Evolutionary conservation across 2,888 invertebrate genomes (phyloP).

Genomic region (Ephialtes manifestator): DNA sequence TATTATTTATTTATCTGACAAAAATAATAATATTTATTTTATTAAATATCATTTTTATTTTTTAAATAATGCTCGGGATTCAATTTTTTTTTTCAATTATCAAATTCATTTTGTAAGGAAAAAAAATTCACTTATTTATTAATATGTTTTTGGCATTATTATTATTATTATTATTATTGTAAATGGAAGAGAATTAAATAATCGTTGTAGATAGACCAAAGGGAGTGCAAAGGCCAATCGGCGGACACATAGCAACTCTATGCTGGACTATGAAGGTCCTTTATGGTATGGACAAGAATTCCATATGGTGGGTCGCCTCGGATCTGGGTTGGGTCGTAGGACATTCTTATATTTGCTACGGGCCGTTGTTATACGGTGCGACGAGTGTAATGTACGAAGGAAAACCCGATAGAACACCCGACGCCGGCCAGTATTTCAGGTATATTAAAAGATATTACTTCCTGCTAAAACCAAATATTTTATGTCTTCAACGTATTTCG

Average conservation of each 20-base stretch:
- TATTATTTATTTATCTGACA: no score
- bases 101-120: not conserved
- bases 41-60: no score
- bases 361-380: conserved; percentile 93
- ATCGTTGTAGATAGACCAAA: conserved; percentile 88
- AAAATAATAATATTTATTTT: no score
- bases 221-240: conserved; percentile 95
- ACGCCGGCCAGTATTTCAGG: conserved; percentile 97
- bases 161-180: not conserved
- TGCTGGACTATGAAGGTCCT: conserved; percentile 94
- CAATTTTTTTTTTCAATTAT: no score
- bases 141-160: not conserved
- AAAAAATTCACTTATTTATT: not conserved
- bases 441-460: conserved; percentile 77
- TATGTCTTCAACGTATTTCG: not conserved
- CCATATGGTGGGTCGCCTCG: conserved; percentile 97
- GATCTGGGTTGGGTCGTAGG: conserved; percentile 97
- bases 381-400: conserved; percentile 96
- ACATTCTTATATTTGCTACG: conserved; percentile 97
- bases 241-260: conserved; percentile 94
- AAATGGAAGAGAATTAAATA: not conserved
- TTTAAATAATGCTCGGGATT: no score
- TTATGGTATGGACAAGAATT: conserved; percentile 92
- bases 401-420: conserved; percentile 97
- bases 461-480: not conserved